Percentiles rank a stretch among this genome's conserved stretches.
Evolutionary conservation across 2,888 invertebrate genomes (phyloP).

Genomic region (Zygogramma bicolorata): DNA sequence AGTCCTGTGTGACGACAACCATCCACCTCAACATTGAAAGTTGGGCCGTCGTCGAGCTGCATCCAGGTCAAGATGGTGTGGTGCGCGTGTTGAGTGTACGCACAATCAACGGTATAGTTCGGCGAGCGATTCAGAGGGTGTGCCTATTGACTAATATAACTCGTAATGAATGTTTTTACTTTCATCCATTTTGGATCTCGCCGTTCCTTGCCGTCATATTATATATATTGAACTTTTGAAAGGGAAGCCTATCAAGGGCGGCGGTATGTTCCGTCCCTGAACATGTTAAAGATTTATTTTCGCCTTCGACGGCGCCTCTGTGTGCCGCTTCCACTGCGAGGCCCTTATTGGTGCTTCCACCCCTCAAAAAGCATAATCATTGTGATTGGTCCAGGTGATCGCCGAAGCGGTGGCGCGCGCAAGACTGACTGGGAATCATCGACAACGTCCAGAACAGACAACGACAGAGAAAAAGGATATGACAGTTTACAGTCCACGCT

Average conservation of each 20-base stretch:
- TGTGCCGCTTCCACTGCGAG: too few species aligned
- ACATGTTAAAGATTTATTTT: not conserved
- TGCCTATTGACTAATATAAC: constrained; percentile 23
- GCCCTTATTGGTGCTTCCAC: too few species aligned
- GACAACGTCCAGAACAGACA: not conserved
- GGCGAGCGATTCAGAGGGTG: constrained; percentile 36
- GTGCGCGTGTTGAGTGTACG: constrained; percentile 49
- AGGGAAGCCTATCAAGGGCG: not conserved
- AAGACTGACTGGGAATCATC: not conserved
- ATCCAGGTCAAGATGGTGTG: constrained; percentile 49
- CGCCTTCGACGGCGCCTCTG: not conserved
- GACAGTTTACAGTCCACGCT: not conserved
- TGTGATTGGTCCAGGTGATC: not conserved
- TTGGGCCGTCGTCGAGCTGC: constrained; percentile 46
- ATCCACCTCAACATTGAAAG: constrained; percentile 47
- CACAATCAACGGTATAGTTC: constrained; percentile 37
- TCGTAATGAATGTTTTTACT: not conserved
- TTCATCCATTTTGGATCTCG: too few species aligned
- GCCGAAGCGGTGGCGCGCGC: not conserved
- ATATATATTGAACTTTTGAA: not conserved
- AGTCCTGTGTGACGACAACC: constrained; percentile 48
- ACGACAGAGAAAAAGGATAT: too few species aligned
- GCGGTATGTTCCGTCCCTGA: not conserved
- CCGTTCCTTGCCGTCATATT: too few species aligned
- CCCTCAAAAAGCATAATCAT: too few species aligned